Conservation (phyloP, 2,113 vertebrate species). For the Chlamydotis undulata region DNA sequence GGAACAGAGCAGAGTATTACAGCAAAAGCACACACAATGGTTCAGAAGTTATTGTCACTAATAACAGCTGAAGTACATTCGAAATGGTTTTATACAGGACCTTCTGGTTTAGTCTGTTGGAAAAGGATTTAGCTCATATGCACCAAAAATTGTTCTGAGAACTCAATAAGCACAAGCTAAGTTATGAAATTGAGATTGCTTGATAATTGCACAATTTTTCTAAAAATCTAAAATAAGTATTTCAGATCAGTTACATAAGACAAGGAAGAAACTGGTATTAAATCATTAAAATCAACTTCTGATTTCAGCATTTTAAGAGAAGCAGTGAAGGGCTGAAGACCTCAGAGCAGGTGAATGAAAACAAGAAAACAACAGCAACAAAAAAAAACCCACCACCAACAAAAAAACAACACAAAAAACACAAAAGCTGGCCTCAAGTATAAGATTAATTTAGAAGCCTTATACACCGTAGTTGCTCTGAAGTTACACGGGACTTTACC, state of each 20-base stretch:
- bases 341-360: not conserved
- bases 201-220: not conserved
- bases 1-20: not conserved
- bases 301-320: not conserved
- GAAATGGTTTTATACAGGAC: not conserved
- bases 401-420: not conserved
- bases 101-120: not conserved
- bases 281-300: not conserved
- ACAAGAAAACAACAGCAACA: not conserved
- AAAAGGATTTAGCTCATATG: not conserved
- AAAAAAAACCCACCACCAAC: not conserved
- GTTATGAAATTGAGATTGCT: not conserved
- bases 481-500: not conserved
- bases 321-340: not conserved
- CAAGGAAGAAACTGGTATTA: not conserved
- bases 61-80: not conserved
- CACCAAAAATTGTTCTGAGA: not conserved
- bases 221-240: not conserved
- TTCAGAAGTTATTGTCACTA: not conserved
- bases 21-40: not conserved
- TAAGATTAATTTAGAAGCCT: not conserved
- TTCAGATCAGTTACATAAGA: not conserved
- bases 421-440: not conserved
- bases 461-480: not conserved
- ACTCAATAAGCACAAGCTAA: not conserved